Percentiles rank a stretch among this genome's conserved stretches.
These are phyloP conservation scores for Muraenolepis orangiensis DNA, from an alignment of 2,797 vertebrate genomes.

Conservation along the genomic window DNA sequence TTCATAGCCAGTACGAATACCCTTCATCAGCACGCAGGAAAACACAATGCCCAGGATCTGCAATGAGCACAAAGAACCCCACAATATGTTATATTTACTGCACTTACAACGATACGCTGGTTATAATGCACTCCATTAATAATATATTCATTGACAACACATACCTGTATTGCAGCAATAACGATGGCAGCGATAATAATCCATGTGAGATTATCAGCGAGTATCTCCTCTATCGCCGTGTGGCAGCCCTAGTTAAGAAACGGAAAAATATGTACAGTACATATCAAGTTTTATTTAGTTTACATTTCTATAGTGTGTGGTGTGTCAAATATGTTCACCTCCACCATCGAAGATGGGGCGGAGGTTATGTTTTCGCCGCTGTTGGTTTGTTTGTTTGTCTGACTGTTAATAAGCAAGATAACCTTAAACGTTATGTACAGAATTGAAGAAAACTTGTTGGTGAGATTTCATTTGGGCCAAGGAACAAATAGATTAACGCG, in stretches of 20 bases:
- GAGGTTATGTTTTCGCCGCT: no score
- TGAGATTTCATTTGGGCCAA: no score
- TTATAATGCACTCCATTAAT: background rate
- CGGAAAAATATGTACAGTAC: background rate
- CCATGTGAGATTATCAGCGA: conserved; percentile 71
- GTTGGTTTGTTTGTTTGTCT: no score
- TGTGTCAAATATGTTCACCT: background rate
- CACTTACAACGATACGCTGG: background rate
- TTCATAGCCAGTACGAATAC: conserved; percentile 88
- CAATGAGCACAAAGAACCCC: conserved; percentile 8
- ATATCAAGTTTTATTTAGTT: background rate
- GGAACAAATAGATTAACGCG: no score
- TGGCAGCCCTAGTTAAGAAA: conserved; percentile 76
- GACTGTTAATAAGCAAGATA: no score
- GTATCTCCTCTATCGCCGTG: conserved; percentile 36
- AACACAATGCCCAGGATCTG: conserved; percentile 85
- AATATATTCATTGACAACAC: conserved; percentile 30
- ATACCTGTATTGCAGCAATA: conserved; percentile 86
- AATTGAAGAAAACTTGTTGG: no score
- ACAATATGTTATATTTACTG: background rate
- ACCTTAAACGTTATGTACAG: no score
- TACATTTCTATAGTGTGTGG: background rate
- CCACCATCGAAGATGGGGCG: no score
- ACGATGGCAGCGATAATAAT: conserved; percentile 80
- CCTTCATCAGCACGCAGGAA: conserved; percentile 85